A percentile compares a stretch with the other conserved stretches of the same genome.
Evolutionary conservation across 1,140 invertebrate species (phyloP).

Genomic region (Drosophila nikananu): DNA sequence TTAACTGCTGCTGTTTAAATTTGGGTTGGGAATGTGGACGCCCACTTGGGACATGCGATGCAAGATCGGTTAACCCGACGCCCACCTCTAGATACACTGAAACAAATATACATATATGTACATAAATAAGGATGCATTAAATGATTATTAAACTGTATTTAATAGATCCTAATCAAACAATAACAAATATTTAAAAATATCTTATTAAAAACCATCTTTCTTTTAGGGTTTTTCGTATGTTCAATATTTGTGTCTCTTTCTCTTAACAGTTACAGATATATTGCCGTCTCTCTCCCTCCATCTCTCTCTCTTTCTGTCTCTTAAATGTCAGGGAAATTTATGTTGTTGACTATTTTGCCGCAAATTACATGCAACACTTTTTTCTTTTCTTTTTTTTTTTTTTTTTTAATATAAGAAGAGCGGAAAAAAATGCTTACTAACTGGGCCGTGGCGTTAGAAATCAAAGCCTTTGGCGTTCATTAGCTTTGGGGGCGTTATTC

Average conservation of each 20-base stretch:
- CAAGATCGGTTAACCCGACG: slow-evolving; percentile 26
- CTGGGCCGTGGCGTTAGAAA: slow-evolving; percentile 75
- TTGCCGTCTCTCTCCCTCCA: not conserved
- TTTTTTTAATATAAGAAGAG: slow-evolving; percentile 21
- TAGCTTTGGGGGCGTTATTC: slow-evolving; percentile 83
- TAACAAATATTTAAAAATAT: not conserved
- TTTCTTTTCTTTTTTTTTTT: not conserved
- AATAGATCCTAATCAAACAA: not conserved
- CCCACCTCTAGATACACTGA: slow-evolving; percentile 6
- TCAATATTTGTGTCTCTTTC: not conserved
- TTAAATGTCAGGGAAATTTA: slow-evolving; percentile 59
- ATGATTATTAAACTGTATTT: not conserved
- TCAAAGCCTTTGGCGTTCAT: slow-evolving; percentile 84
- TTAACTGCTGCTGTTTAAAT: slow-evolving; percentile 32
- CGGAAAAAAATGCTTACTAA: slow-evolving; percentile 40
- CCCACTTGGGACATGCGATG: slow-evolving; percentile 48
- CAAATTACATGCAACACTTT: slow-evolving; percentile 81
- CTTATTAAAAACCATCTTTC: not conserved
- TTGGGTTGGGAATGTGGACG: slow-evolving; percentile 33
- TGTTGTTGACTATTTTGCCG: slow-evolving; percentile 80
- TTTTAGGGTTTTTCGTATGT: not conserved
- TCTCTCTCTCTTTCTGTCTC: not conserved
- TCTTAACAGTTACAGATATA: not conserved
- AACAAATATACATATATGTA: not conserved
- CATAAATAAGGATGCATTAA: not conserved